Evolutionary conservation across 2,888 invertebrate genomes (phyloP), one percentile per base, ranked within the genome.

Genomic region (Phasia obesa): DNA sequence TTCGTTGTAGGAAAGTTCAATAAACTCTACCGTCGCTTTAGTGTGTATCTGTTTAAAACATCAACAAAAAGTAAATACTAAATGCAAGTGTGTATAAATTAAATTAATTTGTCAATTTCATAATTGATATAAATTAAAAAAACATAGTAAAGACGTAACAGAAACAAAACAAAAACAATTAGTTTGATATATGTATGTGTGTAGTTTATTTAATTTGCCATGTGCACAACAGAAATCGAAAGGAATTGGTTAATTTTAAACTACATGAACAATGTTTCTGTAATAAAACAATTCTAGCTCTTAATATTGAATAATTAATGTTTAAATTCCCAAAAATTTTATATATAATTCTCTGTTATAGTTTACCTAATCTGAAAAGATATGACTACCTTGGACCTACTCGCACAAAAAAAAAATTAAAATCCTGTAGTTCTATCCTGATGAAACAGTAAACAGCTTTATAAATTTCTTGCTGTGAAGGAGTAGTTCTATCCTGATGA

Each of bases 71-170:
- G 31, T 17, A 21, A 23, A 23, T 47, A 59, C 25, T 44, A 55
- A 31, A 53, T 55, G 13, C 25, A 44, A 44, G 9, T 35, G 70
- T 17, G 57, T 38, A 21, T 25, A 67, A 49, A 49, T 67, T 19
- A 67, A 65, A 65, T 75, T 42, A 62, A 69, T 77, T 69, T 82
- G 82, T 70, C 73, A 70, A 78, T 78, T 82, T 27, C 74, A 64
- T 51, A 70, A 82, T 69, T 78, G 77, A 73, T 65, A 60, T 59
- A 73, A 17, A 51, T 42, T 13, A 49, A 17, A 55, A 49, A 57
- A 69, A n/a, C 31, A 67, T 21, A 69, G 31, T 17, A 38, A 11
- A 38, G 59, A 31, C 59, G 67, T 44, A 49, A 67, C 23, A 44
- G 17, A 25, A 59, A 57, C 13, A 53, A 38, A 59, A 5, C 17